Percentiles rank a stretch among this genome's conserved stretches.
These are phyloP conservation scores for Acyrthosiphon pisum DNA, from an alignment of 1,140 invertebrate species.

Conservation along the genomic window DNA sequence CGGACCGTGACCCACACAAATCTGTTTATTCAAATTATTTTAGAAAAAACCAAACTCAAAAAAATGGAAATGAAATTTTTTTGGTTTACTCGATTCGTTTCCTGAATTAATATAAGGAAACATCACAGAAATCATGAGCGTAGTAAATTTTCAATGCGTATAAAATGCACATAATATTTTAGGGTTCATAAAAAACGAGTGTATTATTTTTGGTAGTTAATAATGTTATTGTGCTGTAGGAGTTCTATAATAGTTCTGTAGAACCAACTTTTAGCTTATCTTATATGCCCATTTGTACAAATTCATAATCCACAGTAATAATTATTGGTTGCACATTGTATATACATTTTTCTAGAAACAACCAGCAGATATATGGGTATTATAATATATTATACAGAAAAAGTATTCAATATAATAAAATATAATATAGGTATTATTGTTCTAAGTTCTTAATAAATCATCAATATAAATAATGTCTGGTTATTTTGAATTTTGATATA, in stretches of 20 bases:
- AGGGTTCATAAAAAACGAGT: background rate
- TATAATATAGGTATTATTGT: no score
- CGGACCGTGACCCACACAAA: slow-evolving; percentile 35
- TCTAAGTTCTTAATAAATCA: background rate
- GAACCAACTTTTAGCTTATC: background rate
- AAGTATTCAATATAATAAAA: no score
- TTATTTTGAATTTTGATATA: slow-evolving; percentile 3
- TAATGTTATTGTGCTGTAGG: background rate
- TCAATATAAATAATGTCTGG: background rate
- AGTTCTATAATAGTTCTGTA: background rate
- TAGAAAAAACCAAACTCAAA: background rate
- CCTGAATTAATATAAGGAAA: background rate
- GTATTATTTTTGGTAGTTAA: background rate
- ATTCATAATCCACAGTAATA: background rate
- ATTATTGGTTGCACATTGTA: slow-evolving; percentile 20
- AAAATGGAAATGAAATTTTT: background rate
- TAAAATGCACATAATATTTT: background rate
- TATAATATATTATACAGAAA: background rate
- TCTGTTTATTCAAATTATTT: slow-evolving; percentile 28
- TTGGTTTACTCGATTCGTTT: background rate
- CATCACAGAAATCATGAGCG: background rate
- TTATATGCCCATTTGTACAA: background rate
- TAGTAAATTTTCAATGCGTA: background rate
- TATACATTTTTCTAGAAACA: background rate
- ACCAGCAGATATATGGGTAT: background rate